Evolutionary conservation across 2,113 vertebrate genomes (phyloP).

Genomic region (Plecturocebus donacophilus): DNA sequence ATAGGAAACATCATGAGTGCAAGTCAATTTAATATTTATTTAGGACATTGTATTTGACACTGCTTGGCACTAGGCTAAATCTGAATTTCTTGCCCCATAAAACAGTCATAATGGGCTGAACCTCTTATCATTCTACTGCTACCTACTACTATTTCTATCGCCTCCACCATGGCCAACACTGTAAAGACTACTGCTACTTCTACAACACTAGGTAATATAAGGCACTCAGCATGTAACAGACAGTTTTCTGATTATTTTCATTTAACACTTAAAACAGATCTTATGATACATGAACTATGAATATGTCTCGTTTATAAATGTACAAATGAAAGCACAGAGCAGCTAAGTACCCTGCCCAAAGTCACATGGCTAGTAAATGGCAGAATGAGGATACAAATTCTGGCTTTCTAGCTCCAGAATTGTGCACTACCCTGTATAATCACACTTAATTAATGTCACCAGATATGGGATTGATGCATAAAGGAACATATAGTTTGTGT

Average conservation of each 20-base stretch:
- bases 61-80: slow-evolving; percentile 20
- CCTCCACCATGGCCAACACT: fast-evolving
- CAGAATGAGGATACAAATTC: not conserved
- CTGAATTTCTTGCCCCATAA: not conserved
- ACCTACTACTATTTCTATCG: not conserved
- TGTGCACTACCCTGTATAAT: not conserved
- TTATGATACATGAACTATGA: not conserved
- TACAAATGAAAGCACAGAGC: not conserved
- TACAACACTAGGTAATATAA: not conserved
- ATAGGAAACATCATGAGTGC: slow-evolving; percentile 4
- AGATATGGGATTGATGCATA: not conserved
- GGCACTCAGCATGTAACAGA: not conserved
- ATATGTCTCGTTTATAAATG: not conserved
- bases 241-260: not conserved
- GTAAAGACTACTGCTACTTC: fast-evolving
- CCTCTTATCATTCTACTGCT: not conserved
- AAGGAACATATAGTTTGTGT: not conserved
- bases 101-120: not conserved
- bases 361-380: not conserved
- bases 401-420: not conserved
- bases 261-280: not conserved
- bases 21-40: slow-evolving; percentile 55
- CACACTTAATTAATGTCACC: not conserved
- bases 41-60: slow-evolving; percentile 47
- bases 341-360: not conserved